These are phyloP conservation scores for Heliopora coerulea DNA, from an alignment of 92 coral and sea anemone species.

Conservation along the genomic window DNA sequence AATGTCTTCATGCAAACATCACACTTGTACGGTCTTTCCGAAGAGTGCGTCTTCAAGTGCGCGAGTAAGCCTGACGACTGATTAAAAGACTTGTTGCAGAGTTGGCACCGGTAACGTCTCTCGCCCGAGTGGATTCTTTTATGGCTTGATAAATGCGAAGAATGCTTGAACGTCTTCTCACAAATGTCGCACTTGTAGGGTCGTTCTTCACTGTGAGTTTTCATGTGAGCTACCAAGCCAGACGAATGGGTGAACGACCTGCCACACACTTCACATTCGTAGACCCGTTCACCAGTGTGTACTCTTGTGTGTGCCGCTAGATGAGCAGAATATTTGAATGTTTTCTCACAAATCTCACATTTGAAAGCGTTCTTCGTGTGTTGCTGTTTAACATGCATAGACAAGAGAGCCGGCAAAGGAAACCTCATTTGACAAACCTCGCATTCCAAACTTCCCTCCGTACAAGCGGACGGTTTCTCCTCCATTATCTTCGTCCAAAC, in stretches of 20 bases:
- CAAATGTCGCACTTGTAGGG: constrained; percentile 14
- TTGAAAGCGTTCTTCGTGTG: neutral
- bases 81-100: neutral
- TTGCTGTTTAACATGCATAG: neutral
- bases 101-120: neutral
- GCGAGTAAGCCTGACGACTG: constrained; percentile 1
- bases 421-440: neutral
- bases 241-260: constrained; percentile 36
- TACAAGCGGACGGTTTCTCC: neutral
- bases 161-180: constrained; percentile 14
- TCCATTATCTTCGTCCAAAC: no score
- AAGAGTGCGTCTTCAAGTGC: neutral
- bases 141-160: constrained; percentile 10
- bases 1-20: constrained; percentile 5
- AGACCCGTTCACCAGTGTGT: constrained; percentile 33
- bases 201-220: constrained; percentile 3
- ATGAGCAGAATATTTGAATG: constrained; percentile 24
- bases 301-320: constrained; percentile 46
- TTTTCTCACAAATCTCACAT: constrained; percentile 30
- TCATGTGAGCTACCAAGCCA: neutral
- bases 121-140: neutral
- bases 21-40: neutral
- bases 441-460: neutral
- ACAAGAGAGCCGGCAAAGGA: neutral
- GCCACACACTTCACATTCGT: constrained; percentile 20